Evolutionary conservation across 1,140 invertebrate species (phyloP).

Genomic region (Psix sp.): DNA sequence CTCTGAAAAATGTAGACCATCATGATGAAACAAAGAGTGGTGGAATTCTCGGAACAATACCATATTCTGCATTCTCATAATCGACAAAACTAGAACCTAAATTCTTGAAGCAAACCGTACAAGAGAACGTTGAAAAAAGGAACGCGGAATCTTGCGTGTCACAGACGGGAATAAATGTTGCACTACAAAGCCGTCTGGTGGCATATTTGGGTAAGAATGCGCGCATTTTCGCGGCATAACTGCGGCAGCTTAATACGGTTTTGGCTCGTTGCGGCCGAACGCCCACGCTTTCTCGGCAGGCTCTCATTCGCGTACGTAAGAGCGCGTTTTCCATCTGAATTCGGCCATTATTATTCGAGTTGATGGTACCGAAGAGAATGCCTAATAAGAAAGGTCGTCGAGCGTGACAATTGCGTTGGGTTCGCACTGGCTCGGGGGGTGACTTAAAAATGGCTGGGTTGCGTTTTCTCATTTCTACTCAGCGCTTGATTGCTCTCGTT

Average conservation of each 20-base stretch:
- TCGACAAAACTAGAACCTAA: conserved; percentile 3
- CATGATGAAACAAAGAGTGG: not conserved
- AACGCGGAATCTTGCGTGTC: conserved; percentile 1
- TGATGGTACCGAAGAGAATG: conserved; percentile 32
- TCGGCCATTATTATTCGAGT: conserved; percentile 27
- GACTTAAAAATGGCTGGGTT: conserved; percentile 19
- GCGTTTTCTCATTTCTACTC: conserved; percentile 38
- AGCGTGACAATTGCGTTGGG: conserved; percentile 23
- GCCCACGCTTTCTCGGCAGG: not conserved
- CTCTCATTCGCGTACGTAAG: not conserved
- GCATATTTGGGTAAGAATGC: conserved; percentile 27
- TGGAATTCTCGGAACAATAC: not conserved
- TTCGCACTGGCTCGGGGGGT: conserved; percentile 12
- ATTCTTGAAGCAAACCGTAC: conserved; percentile 1
- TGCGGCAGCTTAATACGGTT: conserved; percentile 25
- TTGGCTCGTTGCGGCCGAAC: conserved; percentile 8
- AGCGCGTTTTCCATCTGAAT: conserved; percentile 17
- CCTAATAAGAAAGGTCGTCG: conserved; percentile 28
- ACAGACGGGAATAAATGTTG: conserved; percentile 25
- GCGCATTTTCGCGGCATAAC: conserved; percentile 31
- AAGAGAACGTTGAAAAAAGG: not conserved
- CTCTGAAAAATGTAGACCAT: too few relatives aligned
- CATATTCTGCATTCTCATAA: not conserved
- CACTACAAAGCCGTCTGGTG: conserved; percentile 15
- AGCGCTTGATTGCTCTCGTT: conserved; percentile 21